These are phyloP conservation scores for Hetaerina titia DNA, from an alignment of 2,888 invertebrate genomes.

Conservation along the genomic window DNA sequence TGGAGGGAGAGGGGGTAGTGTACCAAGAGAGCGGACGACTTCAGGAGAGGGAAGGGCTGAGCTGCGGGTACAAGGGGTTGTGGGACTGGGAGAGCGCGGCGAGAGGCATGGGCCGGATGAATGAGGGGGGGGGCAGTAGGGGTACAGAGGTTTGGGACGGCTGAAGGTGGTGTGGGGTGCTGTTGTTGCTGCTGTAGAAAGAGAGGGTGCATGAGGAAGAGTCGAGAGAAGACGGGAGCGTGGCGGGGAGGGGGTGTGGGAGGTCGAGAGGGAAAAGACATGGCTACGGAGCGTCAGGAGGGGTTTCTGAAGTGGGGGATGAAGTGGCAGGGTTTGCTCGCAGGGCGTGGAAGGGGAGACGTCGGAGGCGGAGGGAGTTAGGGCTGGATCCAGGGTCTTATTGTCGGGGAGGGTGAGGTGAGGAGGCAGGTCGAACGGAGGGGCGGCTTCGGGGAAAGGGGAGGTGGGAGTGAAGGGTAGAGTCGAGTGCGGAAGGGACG, in stretches of 20 bases:
- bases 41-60: too few relatives aligned
- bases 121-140: neutral
- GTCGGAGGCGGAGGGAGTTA: neutral
- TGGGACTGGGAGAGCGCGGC: too few relatives aligned
- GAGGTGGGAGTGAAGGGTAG: neutral
- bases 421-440: neutral
- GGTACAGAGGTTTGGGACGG: neutral
- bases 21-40: too few relatives aligned
- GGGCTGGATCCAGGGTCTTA: neutral
- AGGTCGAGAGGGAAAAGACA: neutral
- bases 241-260: neutral
- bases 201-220: neutral
- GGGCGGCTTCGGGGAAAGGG: neutral
- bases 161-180: neutral
- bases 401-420: neutral
- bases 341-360: neutral
- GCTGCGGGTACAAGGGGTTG: too few relatives aligned
- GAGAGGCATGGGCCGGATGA: neutral
- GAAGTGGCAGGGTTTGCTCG: conserved; percentile 5
- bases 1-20: neutral
- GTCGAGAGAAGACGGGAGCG: too few relatives aligned
- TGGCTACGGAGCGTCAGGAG: neutral
- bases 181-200: neutral
- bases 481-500: conserved; percentile 42
- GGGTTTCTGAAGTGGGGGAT: neutral